phyloP scores from a whole-genome alignment of 1,140 invertebrate genomes.

The Drosophila athabasca region DNA sequence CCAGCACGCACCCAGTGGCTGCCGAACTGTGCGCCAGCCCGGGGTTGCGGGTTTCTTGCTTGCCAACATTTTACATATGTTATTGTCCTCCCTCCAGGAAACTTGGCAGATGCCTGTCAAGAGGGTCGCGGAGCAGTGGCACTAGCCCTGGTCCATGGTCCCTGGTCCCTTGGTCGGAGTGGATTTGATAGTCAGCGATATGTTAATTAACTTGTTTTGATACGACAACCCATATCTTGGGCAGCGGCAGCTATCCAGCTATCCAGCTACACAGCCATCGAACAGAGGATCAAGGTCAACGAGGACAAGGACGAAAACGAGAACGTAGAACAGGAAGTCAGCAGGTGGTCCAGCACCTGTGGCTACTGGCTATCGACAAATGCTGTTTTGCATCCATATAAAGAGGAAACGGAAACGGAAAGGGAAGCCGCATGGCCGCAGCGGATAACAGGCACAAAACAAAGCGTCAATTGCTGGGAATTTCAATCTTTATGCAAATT shows the following conservation, averaged over 20 bases:
- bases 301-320: slow-evolving; percentile 69
- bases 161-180: not conserved
- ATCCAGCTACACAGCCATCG: slow-evolving; percentile 8
- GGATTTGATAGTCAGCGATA: slow-evolving; percentile 31
- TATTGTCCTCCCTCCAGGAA: slow-evolving; percentile 27
- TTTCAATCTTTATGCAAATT: not conserved
- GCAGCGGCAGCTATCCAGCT: slow-evolving; percentile 17
- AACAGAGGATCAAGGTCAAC: slow-evolving; percentile 67
- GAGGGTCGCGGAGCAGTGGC: too few relatives aligned
- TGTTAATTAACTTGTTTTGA: slow-evolving; percentile 79
- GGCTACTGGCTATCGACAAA: slow-evolving; percentile 10
- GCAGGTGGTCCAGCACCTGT: slow-evolving; percentile 59
- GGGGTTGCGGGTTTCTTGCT: not conserved
- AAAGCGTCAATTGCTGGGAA: not conserved
- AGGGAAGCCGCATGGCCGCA: slow-evolving; percentile 42
- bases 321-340: slow-evolving; percentile 50
- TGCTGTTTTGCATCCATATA: slow-evolving; percentile 24
- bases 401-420: slow-evolving; percentile 68
- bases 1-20: slow-evolving; percentile 24
- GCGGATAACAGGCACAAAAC: slow-evolving; percentile 60
- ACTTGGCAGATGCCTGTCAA: slow-evolving; percentile 16
- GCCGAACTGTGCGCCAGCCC: slow-evolving; percentile 34
- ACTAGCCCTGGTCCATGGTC: not conserved
- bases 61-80: slow-evolving; percentile 51
- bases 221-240: slow-evolving; percentile 45